Evolutionary conservation across 1,140 invertebrate species (phyloP).

Genomic region (Manduca sexta): DNA sequence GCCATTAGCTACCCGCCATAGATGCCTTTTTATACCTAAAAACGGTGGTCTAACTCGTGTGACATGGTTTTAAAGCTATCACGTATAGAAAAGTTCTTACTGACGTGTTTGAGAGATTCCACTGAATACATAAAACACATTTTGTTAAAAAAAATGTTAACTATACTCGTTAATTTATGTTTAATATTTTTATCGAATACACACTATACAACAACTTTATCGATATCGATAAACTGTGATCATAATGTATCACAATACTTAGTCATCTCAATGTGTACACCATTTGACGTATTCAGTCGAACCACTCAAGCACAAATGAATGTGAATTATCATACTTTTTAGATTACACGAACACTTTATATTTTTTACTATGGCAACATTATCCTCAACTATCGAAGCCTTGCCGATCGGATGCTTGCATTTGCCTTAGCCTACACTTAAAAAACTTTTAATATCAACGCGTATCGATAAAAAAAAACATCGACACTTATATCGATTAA

Average conservation of each 20-base stretch:
- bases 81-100: too few relatives aligned
- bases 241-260: too few relatives aligned
- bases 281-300: slow-evolving; percentile 5
- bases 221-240: too few relatives aligned
- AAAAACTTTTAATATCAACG: slow-evolving; percentile 21
- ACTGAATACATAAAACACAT: slow-evolving; percentile 15
- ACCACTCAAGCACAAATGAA: slow-evolving; percentile 10
- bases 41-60: slow-evolving; percentile 64
- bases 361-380: slow-evolving; percentile 61
- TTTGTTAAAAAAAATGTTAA: slow-evolving; percentile 8
- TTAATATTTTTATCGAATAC: too few relatives aligned
- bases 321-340: slow-evolving; percentile 12
- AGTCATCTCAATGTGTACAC: too few relatives aligned
- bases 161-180: not conserved
- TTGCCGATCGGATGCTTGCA: slow-evolving; percentile 24
- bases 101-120: too few relatives aligned
- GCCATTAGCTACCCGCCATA: not conserved
- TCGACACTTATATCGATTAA: slow-evolving; percentile 1
- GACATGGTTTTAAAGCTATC: slow-evolving; percentile 62
- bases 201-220: too few relatives aligned
- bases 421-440: slow-evolving; percentile 37
- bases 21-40: slow-evolving; percentile 40
- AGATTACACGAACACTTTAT: slow-evolving; percentile 38
- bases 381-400: slow-evolving; percentile 38
- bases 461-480: slow-evolving; percentile 4